A percentile compares a stretch with the other conserved stretches of the same genome.
These are phyloP conservation scores for Meloe dianella DNA, from an alignment of 2,888 invertebrate genomes.

Conservation along the genomic window DNA sequence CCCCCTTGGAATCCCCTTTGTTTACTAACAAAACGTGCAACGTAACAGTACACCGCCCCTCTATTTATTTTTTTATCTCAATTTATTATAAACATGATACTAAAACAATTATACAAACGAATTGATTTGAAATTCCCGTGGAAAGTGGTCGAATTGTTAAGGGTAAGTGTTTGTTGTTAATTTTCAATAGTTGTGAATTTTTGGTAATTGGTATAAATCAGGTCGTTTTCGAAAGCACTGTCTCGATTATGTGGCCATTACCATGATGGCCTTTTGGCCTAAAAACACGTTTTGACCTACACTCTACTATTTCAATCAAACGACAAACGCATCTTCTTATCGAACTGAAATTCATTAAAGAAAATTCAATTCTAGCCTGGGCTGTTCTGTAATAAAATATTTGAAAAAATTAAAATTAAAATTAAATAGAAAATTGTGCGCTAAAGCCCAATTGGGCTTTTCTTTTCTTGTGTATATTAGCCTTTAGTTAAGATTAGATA, in stretches of 20 bases:
- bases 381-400: not conserved
- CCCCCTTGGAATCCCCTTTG: slow-evolving; percentile 43
- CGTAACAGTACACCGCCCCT: slow-evolving; percentile 5
- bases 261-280: slow-evolving; percentile 55
- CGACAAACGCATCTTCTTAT: slow-evolving; percentile 16
- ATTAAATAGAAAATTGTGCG: too few species aligned
- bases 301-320: slow-evolving; percentile 39
- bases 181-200: not conserved
- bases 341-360: not conserved
- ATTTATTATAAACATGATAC: not conserved
- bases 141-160: not conserved
- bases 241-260: slow-evolving; percentile 39
- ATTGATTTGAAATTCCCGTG: not conserved
- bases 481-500: not conserved
- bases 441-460: not conserved
- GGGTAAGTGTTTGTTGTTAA: not conserved
- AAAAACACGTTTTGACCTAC: slow-evolving; percentile 51
- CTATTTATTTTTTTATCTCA: not conserved
- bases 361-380: not conserved
- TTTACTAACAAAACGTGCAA: slow-evolving; percentile 43
- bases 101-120: not conserved
- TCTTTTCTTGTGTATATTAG: not conserved
- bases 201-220: slow-evolving; percentile 41
- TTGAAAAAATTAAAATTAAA: not conserved
- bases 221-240: slow-evolving; percentile 47